These are phyloP conservation scores for Melieria crassipennis DNA, from an alignment of 2,888 invertebrate genomes.

Conservation along the genomic window DNA sequence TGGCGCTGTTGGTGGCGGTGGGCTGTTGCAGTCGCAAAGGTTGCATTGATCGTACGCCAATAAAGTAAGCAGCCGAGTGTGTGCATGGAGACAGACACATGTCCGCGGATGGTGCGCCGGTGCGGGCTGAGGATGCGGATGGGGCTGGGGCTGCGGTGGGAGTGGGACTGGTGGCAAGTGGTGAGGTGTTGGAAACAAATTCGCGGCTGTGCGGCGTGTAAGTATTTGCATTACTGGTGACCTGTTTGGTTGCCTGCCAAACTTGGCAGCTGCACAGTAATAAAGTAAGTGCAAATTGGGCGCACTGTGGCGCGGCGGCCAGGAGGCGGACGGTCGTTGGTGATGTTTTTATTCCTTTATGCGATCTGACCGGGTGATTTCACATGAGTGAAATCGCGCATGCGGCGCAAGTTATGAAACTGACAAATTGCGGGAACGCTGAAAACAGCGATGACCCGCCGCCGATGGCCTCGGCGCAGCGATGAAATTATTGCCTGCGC, in stretches of 20 bases:
- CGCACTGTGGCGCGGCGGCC: no score
- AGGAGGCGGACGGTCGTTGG: no score
- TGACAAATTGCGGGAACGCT: slow-evolving; percentile 54
- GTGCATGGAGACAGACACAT: background rate
- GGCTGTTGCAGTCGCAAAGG: background rate
- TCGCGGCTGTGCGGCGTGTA: no score
- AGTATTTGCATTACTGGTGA: no score
- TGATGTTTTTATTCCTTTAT: background rate
- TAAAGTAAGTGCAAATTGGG: no score
- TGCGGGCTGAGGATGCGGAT: background rate
- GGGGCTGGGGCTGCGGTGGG: background rate
- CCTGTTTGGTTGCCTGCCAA: no score
- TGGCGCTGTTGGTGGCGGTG: background rate
- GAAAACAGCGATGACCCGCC: slow-evolving; percentile 47
- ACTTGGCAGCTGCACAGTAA: no score
- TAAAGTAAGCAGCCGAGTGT: no score
- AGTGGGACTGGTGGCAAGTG: background rate
- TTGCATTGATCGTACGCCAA: no score
- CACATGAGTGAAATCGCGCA: slow-evolving; percentile 41
- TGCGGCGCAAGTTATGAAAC: slow-evolving; percentile 56
- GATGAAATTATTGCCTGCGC: no score
- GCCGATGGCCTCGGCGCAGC: slow-evolving; percentile 37
- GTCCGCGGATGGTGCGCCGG: background rate
- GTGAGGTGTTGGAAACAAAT: no score
- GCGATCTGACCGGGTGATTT: slow-evolving; percentile 27